Evolutionary conservation across 2,888 invertebrate genomes (phyloP), one percentile per base, ranked within the genome.

Genomic region (Scelioninae gen. 1): DNA sequence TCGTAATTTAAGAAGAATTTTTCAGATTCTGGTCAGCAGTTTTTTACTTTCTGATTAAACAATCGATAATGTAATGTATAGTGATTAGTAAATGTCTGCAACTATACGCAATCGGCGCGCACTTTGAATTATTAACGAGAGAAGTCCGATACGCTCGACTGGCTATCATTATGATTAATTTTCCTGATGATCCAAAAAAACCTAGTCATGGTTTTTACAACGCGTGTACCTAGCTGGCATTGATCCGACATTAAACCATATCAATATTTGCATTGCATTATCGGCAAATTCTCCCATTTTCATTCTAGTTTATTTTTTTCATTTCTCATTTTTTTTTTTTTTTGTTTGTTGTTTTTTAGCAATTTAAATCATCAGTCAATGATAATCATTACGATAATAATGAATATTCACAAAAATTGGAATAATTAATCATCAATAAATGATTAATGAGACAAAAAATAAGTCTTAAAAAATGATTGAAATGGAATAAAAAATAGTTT

Each of bases 111-210:
- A 69, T 53, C 58, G 15, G n/a, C 3, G 66, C 51, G 45, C 62
- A 78, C 60, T 69, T 66, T 79, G 69, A 74, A 84, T 80, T 72
- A 84, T 79, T 82, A 82, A 82, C 80, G 71, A 80, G 77, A 55
- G 77, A 55, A 80, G 53, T 75, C 51, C 66, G 76, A 72, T 74
- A 84, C 66, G 78, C 75, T 80, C 58, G 58, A 55, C 56, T 75
- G 71, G 80, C 83, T 84, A 84, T 87, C 88, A 89, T 90, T 90
- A 91, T 92, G 92, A 92, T 92, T 92, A 92, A 92, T 91, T 91
- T 75, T 91, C 90, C 91, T 88, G 90, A 87, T 88, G 87, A 88
- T 89, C 87, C 83, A 86, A 89, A 90, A 90, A 88, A 82, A 82
- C 89, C 87, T 86, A 90, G 91, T 92, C 92, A 92, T 87, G 91